Conservation (phyloP, 2,888 invertebrate genomes). For the Allophyes oxyacanthae region DNA sequence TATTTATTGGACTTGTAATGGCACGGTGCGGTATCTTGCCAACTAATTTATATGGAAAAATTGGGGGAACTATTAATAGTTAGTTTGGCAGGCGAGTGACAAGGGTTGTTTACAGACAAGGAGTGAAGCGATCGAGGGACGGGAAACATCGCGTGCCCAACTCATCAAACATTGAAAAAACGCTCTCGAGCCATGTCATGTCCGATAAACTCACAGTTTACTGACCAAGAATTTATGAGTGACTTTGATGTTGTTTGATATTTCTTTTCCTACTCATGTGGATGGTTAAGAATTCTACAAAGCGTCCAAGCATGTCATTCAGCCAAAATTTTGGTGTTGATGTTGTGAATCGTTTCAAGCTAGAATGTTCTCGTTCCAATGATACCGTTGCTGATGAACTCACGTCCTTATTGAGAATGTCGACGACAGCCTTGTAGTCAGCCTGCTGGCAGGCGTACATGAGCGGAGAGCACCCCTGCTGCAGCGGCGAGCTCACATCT, state of each 20-base stretch:
- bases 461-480: constrained; percentile 94
- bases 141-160: constrained; percentile 77
- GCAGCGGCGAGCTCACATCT: constrained; percentile 83
- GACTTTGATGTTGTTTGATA: constrained; percentile 13
- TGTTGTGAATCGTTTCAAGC: constrained; percentile 19
- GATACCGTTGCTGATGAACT: constrained; percentile 66
- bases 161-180: constrained; percentile 59
- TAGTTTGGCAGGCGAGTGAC: constrained; percentile 29
- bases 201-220: constrained; percentile 23
- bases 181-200: constrained; percentile 70
- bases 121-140: constrained; percentile 62
- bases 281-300: constrained; percentile 4
- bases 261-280: neutral
- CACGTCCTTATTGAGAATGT: constrained; percentile 94
- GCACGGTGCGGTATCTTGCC: constrained; percentile 15
- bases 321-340: constrained; percentile 9
- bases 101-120: constrained; percentile 72
- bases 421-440: constrained; percentile 93
- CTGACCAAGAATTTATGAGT: constrained; percentile 23
- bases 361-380: constrained; percentile 14
- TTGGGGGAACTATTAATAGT: constrained; percentile 48
- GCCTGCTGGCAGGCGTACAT: constrained; percentile 98
- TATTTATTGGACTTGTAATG: constrained; percentile 25
- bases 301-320: constrained; percentile 17
- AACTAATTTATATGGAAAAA: constrained; percentile 49